These are phyloP conservation scores for Symphodus melops DNA, from an alignment of 2,113 vertebrate genomes.

Conservation along the genomic window DNA sequence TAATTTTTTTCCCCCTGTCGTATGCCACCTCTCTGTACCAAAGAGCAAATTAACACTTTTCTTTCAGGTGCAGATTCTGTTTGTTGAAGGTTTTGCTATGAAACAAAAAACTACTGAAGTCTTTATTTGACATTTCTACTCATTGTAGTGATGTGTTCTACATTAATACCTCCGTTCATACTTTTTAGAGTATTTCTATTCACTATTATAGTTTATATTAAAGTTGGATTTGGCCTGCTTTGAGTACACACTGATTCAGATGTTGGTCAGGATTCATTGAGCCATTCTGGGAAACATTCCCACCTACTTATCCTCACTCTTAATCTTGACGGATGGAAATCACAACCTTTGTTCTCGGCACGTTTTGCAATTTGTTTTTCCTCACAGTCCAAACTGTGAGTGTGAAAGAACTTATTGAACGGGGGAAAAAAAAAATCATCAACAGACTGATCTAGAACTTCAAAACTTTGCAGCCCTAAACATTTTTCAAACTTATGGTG, in stretches of 20 bases:
- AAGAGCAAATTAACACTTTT: too few relatives aligned
- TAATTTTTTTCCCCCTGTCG: too few relatives aligned
- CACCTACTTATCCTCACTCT: neutral
- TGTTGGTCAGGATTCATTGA: neutral
- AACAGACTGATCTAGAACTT: neutral
- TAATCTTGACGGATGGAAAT: neutral
- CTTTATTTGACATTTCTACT: neutral
- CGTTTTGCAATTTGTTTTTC: conserved; percentile 2
- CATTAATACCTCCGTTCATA: neutral
- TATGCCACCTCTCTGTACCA: too few relatives aligned
- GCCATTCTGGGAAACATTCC: neutral
- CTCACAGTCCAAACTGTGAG: neutral
- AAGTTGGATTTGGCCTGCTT: neutral
- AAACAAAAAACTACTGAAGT: too few relatives aligned
- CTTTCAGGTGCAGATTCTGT: too few relatives aligned
- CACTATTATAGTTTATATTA: neutral
- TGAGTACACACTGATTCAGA: neutral
- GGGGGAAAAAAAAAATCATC: neutral
- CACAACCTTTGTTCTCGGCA: neutral
- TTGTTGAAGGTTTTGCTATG: too few relatives aligned
- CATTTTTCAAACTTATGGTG: too few relatives aligned
- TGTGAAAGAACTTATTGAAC: neutral
- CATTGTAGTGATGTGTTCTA: neutral
- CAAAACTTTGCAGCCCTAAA: neutral
- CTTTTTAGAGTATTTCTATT: neutral